Conservation (phyloP, 2,113 vertebrate genomes). For the Parotia lawesii region DNA sequence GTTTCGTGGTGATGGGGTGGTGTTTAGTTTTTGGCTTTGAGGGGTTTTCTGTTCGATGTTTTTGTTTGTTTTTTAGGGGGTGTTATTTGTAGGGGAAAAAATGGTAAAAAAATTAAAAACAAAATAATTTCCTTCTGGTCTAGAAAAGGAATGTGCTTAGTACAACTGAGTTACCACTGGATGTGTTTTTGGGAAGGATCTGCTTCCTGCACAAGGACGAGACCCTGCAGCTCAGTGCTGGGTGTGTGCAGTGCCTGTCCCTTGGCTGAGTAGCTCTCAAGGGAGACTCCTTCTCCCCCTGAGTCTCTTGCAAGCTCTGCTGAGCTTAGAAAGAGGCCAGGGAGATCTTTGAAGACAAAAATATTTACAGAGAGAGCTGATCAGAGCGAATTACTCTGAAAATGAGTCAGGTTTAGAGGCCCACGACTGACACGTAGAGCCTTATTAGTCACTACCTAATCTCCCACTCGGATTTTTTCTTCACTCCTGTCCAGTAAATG, state of each 20-base stretch:
- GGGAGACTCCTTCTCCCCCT: background rate
- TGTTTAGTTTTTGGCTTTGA: background rate
- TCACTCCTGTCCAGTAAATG: background rate
- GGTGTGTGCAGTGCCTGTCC: background rate
- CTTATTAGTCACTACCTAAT: background rate
- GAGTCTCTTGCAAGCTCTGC: background rate
- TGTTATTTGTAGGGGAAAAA: background rate
- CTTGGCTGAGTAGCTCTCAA: background rate
- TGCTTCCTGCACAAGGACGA: background rate
- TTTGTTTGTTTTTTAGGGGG: background rate
- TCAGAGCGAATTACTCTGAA: background rate
- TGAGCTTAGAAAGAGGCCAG: background rate
- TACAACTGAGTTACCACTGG: background rate
- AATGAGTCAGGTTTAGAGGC: background rate
- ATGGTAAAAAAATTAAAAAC: background rate
- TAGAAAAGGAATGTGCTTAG: background rate
- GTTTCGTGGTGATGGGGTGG: accelerated
- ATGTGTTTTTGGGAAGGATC: background rate
- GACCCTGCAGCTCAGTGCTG: background rate
- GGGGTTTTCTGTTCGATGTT: background rate
- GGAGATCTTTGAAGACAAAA: background rate
- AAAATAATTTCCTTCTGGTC: background rate
- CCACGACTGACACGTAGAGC: background rate
- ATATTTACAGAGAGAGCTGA: background rate
- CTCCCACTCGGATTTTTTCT: background rate